These are phyloP conservation scores for Sebastes schlegelii DNA, from an alignment of 2,113 vertebrate species.

Conservation along the genomic window DNA sequence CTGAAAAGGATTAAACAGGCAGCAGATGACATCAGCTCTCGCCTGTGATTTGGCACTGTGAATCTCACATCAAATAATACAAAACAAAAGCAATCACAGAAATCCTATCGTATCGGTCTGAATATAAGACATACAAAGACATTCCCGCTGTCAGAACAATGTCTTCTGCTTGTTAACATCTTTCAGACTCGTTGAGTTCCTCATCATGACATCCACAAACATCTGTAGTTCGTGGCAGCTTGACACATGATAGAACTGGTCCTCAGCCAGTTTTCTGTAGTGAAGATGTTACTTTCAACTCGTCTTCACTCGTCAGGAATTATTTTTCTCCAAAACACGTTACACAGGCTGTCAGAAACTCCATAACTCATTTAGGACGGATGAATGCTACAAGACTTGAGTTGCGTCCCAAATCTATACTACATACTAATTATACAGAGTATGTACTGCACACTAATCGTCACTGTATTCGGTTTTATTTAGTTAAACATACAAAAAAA, in stretches of 20 bases:
- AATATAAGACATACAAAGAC: background rate
- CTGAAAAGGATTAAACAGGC: conserved; percentile 42
- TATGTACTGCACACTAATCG: background rate
- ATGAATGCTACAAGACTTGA: background rate
- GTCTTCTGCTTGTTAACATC: background rate
- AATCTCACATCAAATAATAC: background rate
- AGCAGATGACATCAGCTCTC: conserved; percentile 39
- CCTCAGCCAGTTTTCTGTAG: background rate
- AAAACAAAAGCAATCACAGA: background rate
- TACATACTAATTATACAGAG: background rate
- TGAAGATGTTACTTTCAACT: background rate
- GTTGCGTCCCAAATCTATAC: background rate
- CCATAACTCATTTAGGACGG: background rate
- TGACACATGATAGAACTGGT: background rate
- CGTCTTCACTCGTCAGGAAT: background rate
- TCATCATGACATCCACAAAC: background rate
- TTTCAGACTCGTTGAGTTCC: background rate
- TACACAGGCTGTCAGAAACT: background rate
- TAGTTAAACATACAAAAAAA: background rate
- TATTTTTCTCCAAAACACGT: background rate
- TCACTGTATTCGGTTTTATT: background rate
- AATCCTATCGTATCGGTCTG: background rate
- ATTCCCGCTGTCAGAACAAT: background rate
- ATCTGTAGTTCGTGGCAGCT: background rate
- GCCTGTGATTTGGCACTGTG: too few relatives aligned